Base-by-base conservation (phyloP, 2,113 vertebrate genomes). In the Jaculus jaculus region DNA sequence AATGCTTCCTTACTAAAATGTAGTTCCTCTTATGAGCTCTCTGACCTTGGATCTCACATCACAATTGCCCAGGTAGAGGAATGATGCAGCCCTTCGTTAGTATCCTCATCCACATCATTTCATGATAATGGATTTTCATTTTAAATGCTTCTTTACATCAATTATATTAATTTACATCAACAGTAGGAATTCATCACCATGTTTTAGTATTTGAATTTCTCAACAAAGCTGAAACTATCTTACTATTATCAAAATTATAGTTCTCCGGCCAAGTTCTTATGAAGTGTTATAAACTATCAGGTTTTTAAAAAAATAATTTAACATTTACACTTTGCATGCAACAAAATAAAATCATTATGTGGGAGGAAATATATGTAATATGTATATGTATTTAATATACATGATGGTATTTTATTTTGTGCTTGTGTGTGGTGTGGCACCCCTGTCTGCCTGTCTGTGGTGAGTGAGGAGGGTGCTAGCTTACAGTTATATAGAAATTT, bases 261-360 rank as follows among this genome's bases (percentile, higher is more conserved):
- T 63, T 77, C 69, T 16, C 23, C 54, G 37, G 6, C 2, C 7
- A 32, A 51, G 1, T 71, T 16, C 20, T 47, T 73, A 18, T 20
- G 58, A 42, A 63, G 16, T 61, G 23, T 20, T 68, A 13, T 10
- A 73, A 65, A 26, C 58, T 83, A 4, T 34, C 39, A 88, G 7
- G 73, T 20, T 79, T 83, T 86, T 58, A 47, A 85, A 82, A 89
- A 69, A 79, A 73, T 89, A 78, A 87, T 65, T 83, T 92, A 42
- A 68, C 21, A 83, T 21, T 66, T 4, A 81, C 69, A 16, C 10
- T 84, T 78, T 79, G 26, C 0, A 34, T 5, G 1, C 2, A 63
- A 80, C 3, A 68, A 84, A 65, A 72, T 32, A 30, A 20, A 87
- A 78, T 28, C 72, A 30, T 39, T 84, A 11, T 58, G 26, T 28